Evolutionary conservation across 2,113 vertebrate species (phyloP).

Genomic region (Euleptes europaea): DNA sequence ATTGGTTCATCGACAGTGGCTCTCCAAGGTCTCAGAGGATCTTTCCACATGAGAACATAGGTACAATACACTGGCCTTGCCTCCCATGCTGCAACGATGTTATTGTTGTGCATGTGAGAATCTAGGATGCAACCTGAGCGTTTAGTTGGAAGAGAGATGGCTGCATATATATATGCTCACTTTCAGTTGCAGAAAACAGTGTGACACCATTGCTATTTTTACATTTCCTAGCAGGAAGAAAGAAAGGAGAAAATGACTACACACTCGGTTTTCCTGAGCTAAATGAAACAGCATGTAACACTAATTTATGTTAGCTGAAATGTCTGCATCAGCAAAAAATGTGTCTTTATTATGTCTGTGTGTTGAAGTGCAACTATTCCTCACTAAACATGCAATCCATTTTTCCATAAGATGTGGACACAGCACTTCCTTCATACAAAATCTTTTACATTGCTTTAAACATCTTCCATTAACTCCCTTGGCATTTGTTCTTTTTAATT

Average conservation of each 20-base stretch:
- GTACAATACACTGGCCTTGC: neutral
- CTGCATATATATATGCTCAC: constrained; percentile 1
- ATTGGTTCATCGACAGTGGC: neutral
- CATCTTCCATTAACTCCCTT: constrained; percentile 23
- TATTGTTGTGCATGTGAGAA: neutral
- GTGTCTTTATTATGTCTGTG: neutral
- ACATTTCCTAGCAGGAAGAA: constrained; percentile 64
- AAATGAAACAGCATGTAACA: constrained; percentile 33
- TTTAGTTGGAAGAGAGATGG: neutral
- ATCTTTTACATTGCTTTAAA: constrained; percentile 11
- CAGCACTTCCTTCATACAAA: constrained; percentile 15
- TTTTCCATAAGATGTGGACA: constrained; percentile 50
- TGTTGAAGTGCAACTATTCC: neutral
- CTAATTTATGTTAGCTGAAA: constrained; percentile 42
- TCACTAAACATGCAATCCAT: constrained; percentile 2
- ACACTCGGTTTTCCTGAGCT: constrained; percentile 31
- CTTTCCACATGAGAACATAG: neutral
- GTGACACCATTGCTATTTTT: constrained; percentile 58
- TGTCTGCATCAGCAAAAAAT: constrained; percentile 29
- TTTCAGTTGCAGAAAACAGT: constrained; percentile 40
- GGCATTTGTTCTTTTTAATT: constrained; percentile 36
- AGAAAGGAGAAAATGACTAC: constrained; percentile 12
- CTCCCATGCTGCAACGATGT: neutral
- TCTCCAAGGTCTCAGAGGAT: neutral
- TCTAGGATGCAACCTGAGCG: constrained; percentile 5